Evolutionary conservation across 2,113 vertebrate species (phyloP).

Genomic region (Megaleporinus macrocephalus): DNA sequence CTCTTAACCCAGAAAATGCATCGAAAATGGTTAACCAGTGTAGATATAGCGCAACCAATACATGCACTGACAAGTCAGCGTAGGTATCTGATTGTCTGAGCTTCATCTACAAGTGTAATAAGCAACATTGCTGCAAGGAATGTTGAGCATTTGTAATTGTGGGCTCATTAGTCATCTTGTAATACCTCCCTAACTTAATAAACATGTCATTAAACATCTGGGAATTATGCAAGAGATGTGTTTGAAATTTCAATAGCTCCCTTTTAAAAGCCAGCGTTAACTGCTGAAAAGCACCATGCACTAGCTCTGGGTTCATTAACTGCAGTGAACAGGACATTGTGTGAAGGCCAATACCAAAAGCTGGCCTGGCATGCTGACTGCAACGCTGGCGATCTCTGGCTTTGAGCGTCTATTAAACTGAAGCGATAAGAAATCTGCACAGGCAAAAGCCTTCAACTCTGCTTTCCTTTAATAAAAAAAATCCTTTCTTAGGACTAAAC

Average conservation of each 20-base stretch:
- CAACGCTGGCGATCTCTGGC: background rate
- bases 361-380: background rate
- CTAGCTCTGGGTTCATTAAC: background rate
- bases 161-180: background rate
- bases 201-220: background rate
- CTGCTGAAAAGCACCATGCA: background rate
- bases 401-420: background rate
- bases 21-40: too few species aligned
- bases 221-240: background rate
- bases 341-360: background rate
- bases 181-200: background rate
- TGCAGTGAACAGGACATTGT: background rate
- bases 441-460: background rate
- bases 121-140: slow-evolving; percentile 4
- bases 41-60: too few species aligned
- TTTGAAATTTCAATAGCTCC: background rate
- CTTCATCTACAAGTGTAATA: background rate
- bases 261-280: background rate
- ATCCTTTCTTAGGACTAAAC: slow-evolving; percentile 5
- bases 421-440: background rate
- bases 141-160: slow-evolving; percentile 6
- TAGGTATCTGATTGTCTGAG: background rate
- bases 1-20: too few species aligned
- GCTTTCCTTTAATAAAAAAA: background rate
- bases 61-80: too few species aligned